Percentiles rank a stretch among this genome's conserved stretches.
These are phyloP conservation scores for Sebastes cheni DNA, from an alignment of 2,797 vertebrate genomes.

Conservation along the genomic window DNA sequence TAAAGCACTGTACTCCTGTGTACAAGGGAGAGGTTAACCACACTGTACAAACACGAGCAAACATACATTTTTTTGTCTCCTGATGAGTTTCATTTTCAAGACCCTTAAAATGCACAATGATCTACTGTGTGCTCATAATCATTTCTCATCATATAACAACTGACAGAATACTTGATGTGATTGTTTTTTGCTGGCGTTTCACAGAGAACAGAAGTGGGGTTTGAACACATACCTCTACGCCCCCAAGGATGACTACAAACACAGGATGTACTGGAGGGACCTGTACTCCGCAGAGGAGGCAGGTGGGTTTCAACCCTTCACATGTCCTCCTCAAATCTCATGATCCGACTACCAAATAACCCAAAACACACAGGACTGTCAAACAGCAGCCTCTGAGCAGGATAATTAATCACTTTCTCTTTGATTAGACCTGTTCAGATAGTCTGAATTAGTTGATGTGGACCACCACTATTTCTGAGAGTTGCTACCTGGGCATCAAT, in stretches of 20 bases:
- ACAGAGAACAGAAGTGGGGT: conserved; percentile 95
- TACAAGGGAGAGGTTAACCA: background rate
- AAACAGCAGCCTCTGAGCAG: background rate
- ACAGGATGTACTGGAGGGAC: conserved; percentile 99
- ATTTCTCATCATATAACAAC: background rate
- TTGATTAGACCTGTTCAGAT: background rate
- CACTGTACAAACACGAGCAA: background rate
- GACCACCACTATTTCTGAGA: background rate
- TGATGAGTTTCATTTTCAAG: background rate
- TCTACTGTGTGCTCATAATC: too few species aligned
- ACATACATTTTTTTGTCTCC: background rate
- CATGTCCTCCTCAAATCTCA: background rate
- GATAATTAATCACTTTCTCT: background rate
- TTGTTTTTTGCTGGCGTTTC: background rate
- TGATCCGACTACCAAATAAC: background rate
- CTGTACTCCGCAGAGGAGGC: conserved; percentile 96
- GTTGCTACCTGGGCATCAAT: background rate
- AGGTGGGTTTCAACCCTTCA: conserved; percentile 78
- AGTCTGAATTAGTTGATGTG: background rate
- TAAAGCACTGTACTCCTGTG: background rate
- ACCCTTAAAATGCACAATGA: background rate
- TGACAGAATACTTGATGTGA: background rate
- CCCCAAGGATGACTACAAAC: conserved; percentile 99
- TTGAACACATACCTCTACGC: conserved; percentile 97
- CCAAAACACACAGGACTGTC: background rate